A percentile compares a stretch with the other conserved stretches of the same genome.
phyloP scores from a whole-genome alignment of 2,797 vertebrate species.

The Xenops minutus region DNA sequence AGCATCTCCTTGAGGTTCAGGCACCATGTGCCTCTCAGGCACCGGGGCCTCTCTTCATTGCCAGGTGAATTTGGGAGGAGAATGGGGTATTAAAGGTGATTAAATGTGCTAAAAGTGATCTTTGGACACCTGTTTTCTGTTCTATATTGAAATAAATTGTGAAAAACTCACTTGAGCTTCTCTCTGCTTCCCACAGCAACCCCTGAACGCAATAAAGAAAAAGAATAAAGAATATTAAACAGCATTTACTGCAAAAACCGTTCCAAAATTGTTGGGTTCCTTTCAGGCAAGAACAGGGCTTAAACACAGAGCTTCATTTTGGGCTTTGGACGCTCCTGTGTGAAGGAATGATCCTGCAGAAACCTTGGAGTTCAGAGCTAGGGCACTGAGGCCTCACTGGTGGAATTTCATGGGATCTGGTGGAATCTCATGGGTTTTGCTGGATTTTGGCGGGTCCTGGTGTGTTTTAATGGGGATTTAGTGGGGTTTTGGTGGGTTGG shows the following conservation, averaged over 20 bases:
- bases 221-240: neutral
- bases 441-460: too few species aligned
- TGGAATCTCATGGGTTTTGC: too few species aligned
- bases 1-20: neutral
- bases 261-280: neutral
- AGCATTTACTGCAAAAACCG: neutral
- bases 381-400: neutral
- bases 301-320: neutral
- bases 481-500: neutral
- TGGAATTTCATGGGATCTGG: too few species aligned
- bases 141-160: too few species aligned
- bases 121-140: too few species aligned
- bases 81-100: too few species aligned
- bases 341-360: neutral
- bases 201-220: too few species aligned
- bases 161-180: too few species aligned
- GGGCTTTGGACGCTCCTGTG: neutral
- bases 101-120: too few species aligned
- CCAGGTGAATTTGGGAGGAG: too few species aligned
- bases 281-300: neutral
- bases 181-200: too few species aligned
- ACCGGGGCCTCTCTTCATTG: neutral
- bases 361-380: neutral
- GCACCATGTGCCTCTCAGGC: accelerated
- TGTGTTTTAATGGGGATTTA: too few species aligned